Conservation (phyloP, 1,140 invertebrate genomes). For the Dendrolimus kikuchii region DNA sequence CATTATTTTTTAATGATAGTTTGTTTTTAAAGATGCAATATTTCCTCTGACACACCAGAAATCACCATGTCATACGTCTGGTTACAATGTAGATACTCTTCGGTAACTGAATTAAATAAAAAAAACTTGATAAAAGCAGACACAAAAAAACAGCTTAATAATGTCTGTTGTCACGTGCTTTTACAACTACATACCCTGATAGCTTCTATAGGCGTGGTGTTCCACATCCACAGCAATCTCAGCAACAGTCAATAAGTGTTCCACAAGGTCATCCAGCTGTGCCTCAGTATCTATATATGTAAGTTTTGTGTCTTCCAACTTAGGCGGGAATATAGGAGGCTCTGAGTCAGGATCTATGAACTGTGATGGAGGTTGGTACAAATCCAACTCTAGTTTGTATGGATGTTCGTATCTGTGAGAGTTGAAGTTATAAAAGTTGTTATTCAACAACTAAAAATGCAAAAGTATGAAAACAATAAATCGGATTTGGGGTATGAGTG, state of each 20-base stretch:
- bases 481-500: too few species aligned
- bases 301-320: constrained; percentile 77
- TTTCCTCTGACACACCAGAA: too few species aligned
- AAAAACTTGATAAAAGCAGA: neutral
- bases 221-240: constrained; percentile 69
- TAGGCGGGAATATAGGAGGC: constrained; percentile 52
- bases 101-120: neutral
- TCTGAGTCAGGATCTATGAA: constrained; percentile 66
- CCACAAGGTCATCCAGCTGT: constrained; percentile 78
- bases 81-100: neutral
- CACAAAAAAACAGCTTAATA: too few species aligned
- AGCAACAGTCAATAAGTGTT: constrained; percentile 76
- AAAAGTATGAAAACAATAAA: too few species aligned
- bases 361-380: constrained; percentile 72
- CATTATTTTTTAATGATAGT: too few species aligned
- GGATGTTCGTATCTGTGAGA: constrained; percentile 84
- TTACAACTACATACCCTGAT: constrained; percentile 38
- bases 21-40: too few species aligned
- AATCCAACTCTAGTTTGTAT: constrained; percentile 89
- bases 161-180: too few species aligned
- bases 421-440: too few species aligned
- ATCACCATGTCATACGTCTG: neutral
- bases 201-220: constrained; percentile 58
- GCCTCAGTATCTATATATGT: constrained; percentile 79
- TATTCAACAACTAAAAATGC: too few species aligned